Conservation (phyloP, 2,888 invertebrate species). For the Aspidapion aeneum region DNA sequence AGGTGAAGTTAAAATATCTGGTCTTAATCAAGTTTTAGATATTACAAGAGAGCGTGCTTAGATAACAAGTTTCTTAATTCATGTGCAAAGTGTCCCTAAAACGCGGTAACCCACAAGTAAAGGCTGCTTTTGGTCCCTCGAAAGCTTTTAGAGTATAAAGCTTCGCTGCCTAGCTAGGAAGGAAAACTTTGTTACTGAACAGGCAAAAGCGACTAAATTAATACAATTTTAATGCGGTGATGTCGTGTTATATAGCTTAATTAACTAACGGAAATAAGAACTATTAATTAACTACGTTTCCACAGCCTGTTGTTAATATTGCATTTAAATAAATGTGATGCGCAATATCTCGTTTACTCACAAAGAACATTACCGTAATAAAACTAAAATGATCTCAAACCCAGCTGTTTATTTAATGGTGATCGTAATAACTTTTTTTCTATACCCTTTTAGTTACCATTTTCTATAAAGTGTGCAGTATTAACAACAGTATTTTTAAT, state of each 20-base stretch:
- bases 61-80: neutral
- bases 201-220: slow-evolving; percentile 19
- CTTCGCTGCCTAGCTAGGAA: slow-evolving; percentile 16
- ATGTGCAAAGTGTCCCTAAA: slow-evolving; percentile 16
- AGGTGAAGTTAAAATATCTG: neutral
- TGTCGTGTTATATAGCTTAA: neutral
- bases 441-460: no score
- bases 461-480: no score
- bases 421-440: no score
- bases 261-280: no score
- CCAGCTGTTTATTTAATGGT: no score
- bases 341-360: no score
- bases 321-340: no score
- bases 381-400: no score
- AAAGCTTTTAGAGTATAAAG: slow-evolving; percentile 20
- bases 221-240: slow-evolving; percentile 15
- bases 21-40: neutral
- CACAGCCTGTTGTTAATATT: no score
- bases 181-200: slow-evolving; percentile 7
- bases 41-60: neutral
- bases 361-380: no score
- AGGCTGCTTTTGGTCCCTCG: slow-evolving; percentile 15
- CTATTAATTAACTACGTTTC: no score
- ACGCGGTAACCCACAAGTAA: slow-evolving; percentile 22
- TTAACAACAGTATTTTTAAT: no score